Percentiles rank a stretch among this genome's conserved stretches.
These are phyloP conservation scores for Uromys caudimaculatus DNA, from an alignment of 2,797 vertebrate species.

Conservation along the genomic window DNA sequence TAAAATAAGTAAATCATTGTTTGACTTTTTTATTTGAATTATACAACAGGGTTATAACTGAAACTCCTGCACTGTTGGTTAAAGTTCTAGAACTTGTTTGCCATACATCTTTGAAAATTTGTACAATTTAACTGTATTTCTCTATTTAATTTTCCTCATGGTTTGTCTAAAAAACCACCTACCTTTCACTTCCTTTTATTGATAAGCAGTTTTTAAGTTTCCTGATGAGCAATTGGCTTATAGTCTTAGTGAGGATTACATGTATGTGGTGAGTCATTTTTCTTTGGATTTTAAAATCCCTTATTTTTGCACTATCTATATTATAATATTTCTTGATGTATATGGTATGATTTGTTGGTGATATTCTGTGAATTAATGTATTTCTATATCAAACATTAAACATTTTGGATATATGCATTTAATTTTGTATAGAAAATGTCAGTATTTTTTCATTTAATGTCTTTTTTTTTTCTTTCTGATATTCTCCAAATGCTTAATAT, in stretches of 20 bases:
- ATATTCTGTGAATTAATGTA: not conserved
- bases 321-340: not conserved
- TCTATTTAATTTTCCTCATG: not conserved
- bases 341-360: not conserved
- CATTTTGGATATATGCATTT: not conserved
- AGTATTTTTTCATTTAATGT: not conserved
- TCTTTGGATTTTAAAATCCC: not conserved
- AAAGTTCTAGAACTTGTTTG: not conserved
- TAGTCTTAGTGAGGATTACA: not conserved
- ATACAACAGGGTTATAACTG: not conserved
- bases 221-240: not conserved
- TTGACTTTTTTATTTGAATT: not conserved
- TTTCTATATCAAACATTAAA: not conserved
- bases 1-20: not conserved
- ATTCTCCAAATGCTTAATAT: not conserved
- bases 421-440: not conserved
- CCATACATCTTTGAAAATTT: not conserved
- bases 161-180: not conserved
- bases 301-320: not conserved
- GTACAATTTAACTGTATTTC: not conserved
- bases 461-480: not conserved
- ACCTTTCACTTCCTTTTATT: not conserved
- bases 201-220: not conserved
- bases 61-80: not conserved
- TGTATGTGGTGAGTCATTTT: not conserved